Base-by-base conservation (phyloP, 2,797 vertebrate species). In the Aeoliscus strigatus region DNA sequence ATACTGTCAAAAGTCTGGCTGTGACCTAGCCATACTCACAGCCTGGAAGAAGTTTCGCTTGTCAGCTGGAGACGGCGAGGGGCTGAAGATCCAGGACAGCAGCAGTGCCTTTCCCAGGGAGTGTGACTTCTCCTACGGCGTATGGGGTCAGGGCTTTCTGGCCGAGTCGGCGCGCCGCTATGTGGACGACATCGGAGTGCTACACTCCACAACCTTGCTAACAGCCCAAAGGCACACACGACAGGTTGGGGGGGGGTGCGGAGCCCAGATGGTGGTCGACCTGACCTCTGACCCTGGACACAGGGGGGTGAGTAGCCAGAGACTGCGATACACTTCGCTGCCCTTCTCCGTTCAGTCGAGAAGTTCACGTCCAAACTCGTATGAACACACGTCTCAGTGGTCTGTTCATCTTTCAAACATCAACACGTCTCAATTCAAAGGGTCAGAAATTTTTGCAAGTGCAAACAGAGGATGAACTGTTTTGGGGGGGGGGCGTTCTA, bases 181-280 rank as follows among this genome's bases (percentile, higher is more conserved):
- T 75, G 66, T 94, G 52, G 92, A 94, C 0, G 93, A 94, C 79
- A 95, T 96, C 2, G 88, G 90, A 1, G 88, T 91, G 58, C 87
- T 93, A 18, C 93, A 96, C 77, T 92, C 90, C 5, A 91, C 90
- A 0, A 81, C 89, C 0, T 82, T 88, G 26, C 76, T 90, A 30
- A 90, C 87, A 1, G 75, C 88, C 5, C 86, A 89, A 6, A 84
- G 81, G 58, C 85, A 89, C 36, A 71, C 73, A 1, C 83, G 82
- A 17, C 66, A 79, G 16, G 34, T 53, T 0, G 50, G 59, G 2
- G 77, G 50, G n/a, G 78, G 66, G 14, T 70, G 57, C 3, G 77
- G 76, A 12, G 42, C 73, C 47, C 82, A 82, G 49, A 51, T 73
- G 42, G 53, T 43, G 13, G 61, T 72, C 2, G 82, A 84, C 30